These are phyloP conservation scores for Odocoileus hemionus DNA, from an alignment of 2,113 vertebrate genomes.

Conservation along the genomic window DNA sequence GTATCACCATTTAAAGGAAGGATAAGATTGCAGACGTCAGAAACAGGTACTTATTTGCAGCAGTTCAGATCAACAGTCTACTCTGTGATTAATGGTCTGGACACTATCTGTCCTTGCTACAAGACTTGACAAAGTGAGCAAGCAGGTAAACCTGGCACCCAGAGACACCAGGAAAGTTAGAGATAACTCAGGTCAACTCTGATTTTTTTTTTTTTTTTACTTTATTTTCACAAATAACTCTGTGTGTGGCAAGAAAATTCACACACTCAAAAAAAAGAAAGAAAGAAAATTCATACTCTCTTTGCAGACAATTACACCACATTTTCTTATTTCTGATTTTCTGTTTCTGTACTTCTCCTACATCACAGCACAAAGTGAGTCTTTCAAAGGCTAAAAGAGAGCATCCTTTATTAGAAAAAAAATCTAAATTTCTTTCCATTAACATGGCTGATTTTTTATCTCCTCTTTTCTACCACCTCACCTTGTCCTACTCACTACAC, in stretches of 20 bases:
- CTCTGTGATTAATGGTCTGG: not conserved
- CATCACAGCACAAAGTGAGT: slow-evolving; percentile 23
- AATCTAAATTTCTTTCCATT: not conserved
- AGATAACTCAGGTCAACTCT: not conserved
- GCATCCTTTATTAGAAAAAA: not conserved
- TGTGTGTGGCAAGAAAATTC: not conserved
- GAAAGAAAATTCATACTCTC: not conserved
- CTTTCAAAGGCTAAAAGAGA: slow-evolving; percentile 33
- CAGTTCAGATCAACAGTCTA: not conserved
- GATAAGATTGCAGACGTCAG: not conserved
- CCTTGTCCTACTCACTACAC: not conserved
- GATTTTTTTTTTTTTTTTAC: not conserved
- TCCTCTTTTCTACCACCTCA: not conserved
- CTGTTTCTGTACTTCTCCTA: slow-evolving; percentile 20
- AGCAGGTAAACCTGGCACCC: not conserved
- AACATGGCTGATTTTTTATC: not conserved
- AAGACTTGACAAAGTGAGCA: not conserved
- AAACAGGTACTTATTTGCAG: not conserved
- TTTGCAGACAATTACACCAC: not conserved
- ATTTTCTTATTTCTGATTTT: slow-evolving; percentile 14
- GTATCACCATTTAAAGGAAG: not conserved
- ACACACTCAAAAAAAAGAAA: not conserved
- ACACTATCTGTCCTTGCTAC: not conserved
- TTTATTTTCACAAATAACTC: not conserved
- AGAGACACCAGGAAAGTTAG: not conserved